Evolutionary conservation across 2,113 vertebrate genomes (phyloP).

Genomic region (Corapipo altera): DNA sequence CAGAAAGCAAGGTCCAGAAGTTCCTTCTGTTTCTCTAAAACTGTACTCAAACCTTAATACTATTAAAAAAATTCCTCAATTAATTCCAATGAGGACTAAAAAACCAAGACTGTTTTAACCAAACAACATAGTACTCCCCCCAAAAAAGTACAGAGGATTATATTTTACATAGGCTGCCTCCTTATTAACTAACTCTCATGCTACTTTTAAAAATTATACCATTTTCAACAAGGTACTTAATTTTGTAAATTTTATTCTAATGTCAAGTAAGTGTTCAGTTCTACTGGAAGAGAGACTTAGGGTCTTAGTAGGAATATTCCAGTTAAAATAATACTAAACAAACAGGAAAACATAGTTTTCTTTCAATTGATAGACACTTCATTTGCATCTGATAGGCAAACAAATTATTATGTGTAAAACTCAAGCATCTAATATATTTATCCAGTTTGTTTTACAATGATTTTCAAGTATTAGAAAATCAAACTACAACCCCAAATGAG

Average conservation of each 20-base stretch:
- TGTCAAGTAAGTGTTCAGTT: not conserved
- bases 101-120: not conserved
- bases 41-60: not conserved
- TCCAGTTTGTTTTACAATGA: not conserved
- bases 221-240: not conserved
- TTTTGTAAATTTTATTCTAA: slow-evolving; percentile 42
- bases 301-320: slow-evolving; percentile 15
- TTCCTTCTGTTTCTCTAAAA: slow-evolving; percentile 1
- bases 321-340: slow-evolving; percentile 27
- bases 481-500: not conserved
- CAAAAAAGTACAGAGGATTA: not conserved
- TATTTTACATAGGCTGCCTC: not conserved
- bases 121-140: not conserved
- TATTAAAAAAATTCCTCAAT: not conserved
- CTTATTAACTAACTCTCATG: not conserved
- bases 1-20: slow-evolving; percentile 50
- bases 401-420: slow-evolving; percentile 1
- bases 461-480: slow-evolving; percentile 30
- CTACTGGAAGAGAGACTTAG: slow-evolving; percentile 12
- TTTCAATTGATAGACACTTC: slow-evolving; percentile 5
- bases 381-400: slow-evolving; percentile 42
- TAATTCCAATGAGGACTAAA: not conserved
- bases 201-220: not conserved
- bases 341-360: slow-evolving; percentile 3
- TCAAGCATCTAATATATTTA: slow-evolving; percentile 2